Evolutionary conservation across 1,140 invertebrate genomes (phyloP), one percentile per base, ranked within the genome.

Genomic region (silkworm (Bombyx mori)): DNA sequence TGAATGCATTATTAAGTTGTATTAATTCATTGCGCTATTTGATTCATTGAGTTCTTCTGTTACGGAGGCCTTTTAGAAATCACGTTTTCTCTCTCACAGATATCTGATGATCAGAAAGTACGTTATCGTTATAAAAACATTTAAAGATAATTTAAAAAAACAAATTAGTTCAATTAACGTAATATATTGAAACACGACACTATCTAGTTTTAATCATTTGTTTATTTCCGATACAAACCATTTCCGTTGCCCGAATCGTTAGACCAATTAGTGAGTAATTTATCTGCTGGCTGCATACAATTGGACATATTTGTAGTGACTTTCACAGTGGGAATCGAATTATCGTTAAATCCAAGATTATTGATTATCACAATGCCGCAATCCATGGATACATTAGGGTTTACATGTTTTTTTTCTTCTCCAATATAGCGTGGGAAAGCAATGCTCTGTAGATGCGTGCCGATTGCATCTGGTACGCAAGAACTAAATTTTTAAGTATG

Each of bases 371-470:
- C 72, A 60, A 66, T 62, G 35, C 47, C 52, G 56, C 61, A 63
- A 69, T 70, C 61, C 43, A 47, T 57, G 61, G 61, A 55, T 35
- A 35, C 26, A 35, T 35, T 35, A 35, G 26, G 4, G 26, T 35
- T 35, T 35, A 70, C 63, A 68, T 63, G 61, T 60, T 65, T 60
- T 69, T 72, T 82, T 78, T 70, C 42, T 46, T 46, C 10, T 35
- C 35, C 71, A 69, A 71, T 74, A 53, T 61, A 56, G 60, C 75
- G 77, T 80, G 77, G 73, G 79, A 78, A 79, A 73, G 73, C 71
- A 75, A 75, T 75, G 72, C 58, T 44, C 42, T 51, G 59, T 58
- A 68, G 52, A 62, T 65, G 63, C 64, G 64, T 60, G 62, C 62
- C 60, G 45, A 65, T 67, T 63, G 58, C 66, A 74, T 71, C 67